phyloP scores from a whole-genome alignment of 2,797 vertebrate genomes.

The Zalophus californianus region DNA sequence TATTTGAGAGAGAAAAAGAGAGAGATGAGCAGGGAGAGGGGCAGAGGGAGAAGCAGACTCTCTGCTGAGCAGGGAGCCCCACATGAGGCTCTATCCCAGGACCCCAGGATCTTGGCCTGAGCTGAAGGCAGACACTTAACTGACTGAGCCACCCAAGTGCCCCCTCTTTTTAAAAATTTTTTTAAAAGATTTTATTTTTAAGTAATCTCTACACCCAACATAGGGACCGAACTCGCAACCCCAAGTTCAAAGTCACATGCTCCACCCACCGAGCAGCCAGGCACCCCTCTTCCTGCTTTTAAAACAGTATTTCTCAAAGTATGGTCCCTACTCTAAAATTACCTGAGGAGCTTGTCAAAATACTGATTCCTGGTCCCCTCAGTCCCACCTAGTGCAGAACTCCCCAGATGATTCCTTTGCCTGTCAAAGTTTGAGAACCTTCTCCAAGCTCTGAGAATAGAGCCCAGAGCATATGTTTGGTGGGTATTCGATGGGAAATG shows the following conservation, averaged over 20 bases:
- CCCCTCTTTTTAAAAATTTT: neutral
- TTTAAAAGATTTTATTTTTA: neutral
- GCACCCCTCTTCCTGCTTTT: neutral
- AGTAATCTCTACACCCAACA: neutral
- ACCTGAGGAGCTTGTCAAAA: neutral
- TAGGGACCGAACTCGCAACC: neutral
- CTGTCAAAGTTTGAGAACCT: neutral
- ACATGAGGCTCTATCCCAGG: neutral
- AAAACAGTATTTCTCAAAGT: neutral
- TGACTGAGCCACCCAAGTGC: neutral
- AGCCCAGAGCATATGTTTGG: neutral
- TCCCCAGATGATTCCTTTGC: neutral
- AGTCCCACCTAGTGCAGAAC: neutral
- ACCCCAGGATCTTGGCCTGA: neutral
- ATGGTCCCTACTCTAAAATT: slow-evolving; percentile 19
- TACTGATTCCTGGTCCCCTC: neutral
- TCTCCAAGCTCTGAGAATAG: neutral
- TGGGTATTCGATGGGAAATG: neutral
- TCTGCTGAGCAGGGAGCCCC: neutral
- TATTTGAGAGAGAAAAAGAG: neutral
- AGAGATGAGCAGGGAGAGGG: neutral
- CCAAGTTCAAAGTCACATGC: neutral
- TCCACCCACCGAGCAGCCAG: neutral
- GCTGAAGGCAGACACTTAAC: neutral
- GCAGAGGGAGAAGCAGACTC: neutral